phyloP scores from a whole-genome alignment of 1,140 invertebrate genomes.

The Bombus huntii region DNA sequence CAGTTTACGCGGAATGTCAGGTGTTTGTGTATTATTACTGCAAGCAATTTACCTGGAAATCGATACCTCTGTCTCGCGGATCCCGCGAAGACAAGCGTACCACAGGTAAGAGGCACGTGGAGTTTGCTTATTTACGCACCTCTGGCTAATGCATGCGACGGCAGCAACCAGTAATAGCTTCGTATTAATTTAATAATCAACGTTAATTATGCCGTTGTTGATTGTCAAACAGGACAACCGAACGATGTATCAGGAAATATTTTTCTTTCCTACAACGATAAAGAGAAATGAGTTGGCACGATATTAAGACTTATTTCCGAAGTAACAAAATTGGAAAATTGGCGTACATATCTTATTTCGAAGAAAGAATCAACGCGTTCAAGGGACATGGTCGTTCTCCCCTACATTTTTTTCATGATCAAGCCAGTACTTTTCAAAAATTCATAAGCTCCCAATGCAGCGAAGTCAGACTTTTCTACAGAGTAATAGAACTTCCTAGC shows the following conservation, averaged over 20 bases:
- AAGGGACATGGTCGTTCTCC: neutral
- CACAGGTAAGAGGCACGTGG: neutral
- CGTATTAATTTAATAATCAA: slow-evolving; percentile 37
- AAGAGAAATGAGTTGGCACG: neutral
- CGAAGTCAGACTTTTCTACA: neutral
- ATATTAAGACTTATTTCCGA: neutral
- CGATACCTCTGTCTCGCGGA: slow-evolving; percentile 49
- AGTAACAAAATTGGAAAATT: neutral
- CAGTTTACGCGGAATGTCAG: slow-evolving; percentile 59
- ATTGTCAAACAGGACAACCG: neutral
- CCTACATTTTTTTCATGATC: neutral
- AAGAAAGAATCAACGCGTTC: neutral
- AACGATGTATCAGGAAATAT: no score
- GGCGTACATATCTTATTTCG: neutral
- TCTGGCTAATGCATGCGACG: neutral
- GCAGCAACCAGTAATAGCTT: no score
- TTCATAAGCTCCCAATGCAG: neutral
- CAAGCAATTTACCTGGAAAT: slow-evolving; percentile 61
- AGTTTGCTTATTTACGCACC: slow-evolving; percentile 2
- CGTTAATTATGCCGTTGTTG: neutral
- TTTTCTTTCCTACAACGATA: neutral
- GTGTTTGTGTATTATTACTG: slow-evolving; percentile 64
- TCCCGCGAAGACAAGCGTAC: neutral
- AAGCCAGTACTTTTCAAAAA: neutral
- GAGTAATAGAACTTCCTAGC: neutral